Percentiles rank a stretch among this genome's conserved stretches.
Conservation (phyloP, 1,140 invertebrate genomes). For the Vanessa tameamea region DNA sequence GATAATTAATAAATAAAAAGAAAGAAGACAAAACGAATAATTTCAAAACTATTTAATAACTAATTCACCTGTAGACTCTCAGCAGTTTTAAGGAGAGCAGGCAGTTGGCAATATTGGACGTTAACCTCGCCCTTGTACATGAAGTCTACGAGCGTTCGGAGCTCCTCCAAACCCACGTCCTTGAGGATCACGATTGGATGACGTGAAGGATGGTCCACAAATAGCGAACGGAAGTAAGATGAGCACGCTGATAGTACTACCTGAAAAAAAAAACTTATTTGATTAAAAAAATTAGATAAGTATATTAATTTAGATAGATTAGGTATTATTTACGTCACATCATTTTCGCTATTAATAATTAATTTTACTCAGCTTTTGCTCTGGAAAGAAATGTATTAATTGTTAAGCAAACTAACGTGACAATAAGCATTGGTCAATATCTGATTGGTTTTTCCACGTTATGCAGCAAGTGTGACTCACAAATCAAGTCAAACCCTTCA, state of each 20-base stretch:
- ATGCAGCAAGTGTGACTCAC: slow-evolving; percentile 7
- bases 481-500: not conserved
- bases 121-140: slow-evolving; percentile 98
- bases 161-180: slow-evolving; percentile 94
- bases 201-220: slow-evolving; percentile 93
- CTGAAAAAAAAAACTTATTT: slow-evolving; percentile 46
- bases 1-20: not conserved
- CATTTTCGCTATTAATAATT: no score
- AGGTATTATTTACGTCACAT: no score
- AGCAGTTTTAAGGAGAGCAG: slow-evolving; percentile 94
- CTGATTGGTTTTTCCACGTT: slow-evolving; percentile 20
- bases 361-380: no score
- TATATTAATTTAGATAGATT: no score
- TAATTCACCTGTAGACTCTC: slow-evolving; percentile 91
- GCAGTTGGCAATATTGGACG: slow-evolving; percentile 95
- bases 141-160: slow-evolving; percentile 95
- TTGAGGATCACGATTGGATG: slow-evolving; percentile 96
- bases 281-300: no score
- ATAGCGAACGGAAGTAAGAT: slow-evolving; percentile 95
- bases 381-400: no score
- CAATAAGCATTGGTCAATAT: slow-evolving; percentile 8
- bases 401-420: not conserved
- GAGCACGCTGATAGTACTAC: slow-evolving; percentile 97
- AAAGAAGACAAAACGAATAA: slow-evolving; percentile 4
- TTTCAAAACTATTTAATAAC: not conserved